These are phyloP conservation scores for Monomorium pharaonis DNA, from an alignment of 1,140 invertebrate genomes.

Conservation along the genomic window DNA sequence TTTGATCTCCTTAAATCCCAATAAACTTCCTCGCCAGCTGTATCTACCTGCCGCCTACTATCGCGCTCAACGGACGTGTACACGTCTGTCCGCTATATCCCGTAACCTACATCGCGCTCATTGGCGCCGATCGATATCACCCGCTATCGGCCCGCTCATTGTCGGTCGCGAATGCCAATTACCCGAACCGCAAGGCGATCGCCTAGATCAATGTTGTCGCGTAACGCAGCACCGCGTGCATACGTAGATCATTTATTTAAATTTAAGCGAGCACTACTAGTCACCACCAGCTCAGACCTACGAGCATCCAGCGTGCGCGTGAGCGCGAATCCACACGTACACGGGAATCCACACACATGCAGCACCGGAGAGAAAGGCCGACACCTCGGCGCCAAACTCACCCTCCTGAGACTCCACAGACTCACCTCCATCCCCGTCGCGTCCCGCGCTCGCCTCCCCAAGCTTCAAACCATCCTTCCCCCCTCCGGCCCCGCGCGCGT, in stretches of 20 bases:
- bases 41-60: constrained; percentile 19
- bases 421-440: constrained; percentile 81
- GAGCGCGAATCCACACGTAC: not conserved
- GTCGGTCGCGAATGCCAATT: constrained; percentile 53
- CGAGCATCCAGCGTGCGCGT: not conserved
- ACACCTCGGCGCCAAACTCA: constrained; percentile 85
- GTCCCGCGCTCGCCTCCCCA: constrained; percentile 62
- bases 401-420: constrained; percentile 84
- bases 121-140: constrained; percentile 46
- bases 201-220: constrained; percentile 63
- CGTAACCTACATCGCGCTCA: constrained; percentile 53
- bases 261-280: constrained; percentile 75
- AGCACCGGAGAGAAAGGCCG: constrained; percentile 75
- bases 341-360: constrained; percentile 46
- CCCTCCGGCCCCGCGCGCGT: constrained; percentile 56
- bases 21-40: constrained; percentile 45
- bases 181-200: constrained; percentile 57
- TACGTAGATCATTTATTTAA: constrained; percentile 81
- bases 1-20: constrained; percentile 54
- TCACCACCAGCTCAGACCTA: constrained; percentile 29
- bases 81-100: constrained; percentile 52
- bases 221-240: constrained; percentile 28
- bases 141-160: constrained; percentile 25
- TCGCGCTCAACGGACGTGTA: constrained; percentile 29
- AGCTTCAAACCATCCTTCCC: constrained; percentile 66